Percentiles rank a stretch among this genome's conserved stretches.
Evolutionary conservation across 1,140 invertebrate genomes (phyloP).

Genomic region (Cepaea nemoralis): DNA sequence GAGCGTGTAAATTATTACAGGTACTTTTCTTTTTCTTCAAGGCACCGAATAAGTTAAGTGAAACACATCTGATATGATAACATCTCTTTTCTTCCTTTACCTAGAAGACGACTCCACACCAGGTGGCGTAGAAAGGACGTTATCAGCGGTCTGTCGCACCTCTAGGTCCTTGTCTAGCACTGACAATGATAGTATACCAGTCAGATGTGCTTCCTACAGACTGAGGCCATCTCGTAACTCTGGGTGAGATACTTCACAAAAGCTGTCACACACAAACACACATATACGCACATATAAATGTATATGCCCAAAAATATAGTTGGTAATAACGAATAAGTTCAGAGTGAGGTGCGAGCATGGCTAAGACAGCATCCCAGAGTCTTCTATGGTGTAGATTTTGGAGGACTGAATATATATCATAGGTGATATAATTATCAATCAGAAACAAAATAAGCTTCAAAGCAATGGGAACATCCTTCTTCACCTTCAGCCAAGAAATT

Average conservation of each 20-base stretch:
- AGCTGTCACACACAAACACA: not conserved
- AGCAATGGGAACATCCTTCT: too few species aligned
- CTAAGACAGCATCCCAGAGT: too few species aligned
- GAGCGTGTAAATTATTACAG: not conserved
- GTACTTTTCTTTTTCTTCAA: too few species aligned
- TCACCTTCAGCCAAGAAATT: too few species aligned
- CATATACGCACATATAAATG: not conserved
- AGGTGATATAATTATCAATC: too few species aligned
- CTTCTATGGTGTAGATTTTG: too few species aligned
- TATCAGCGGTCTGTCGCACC: not conserved
- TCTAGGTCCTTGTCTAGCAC: not conserved
- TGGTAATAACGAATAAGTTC: not conserved
- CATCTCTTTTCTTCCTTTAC: not conserved
- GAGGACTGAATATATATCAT: too few species aligned
- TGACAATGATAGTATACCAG: not conserved
- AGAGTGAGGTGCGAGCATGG: not conserved
- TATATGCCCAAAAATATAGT: not conserved
- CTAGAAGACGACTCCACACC: not conserved
- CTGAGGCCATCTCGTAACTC: not conserved
- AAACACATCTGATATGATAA: not conserved
- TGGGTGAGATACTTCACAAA: not conserved
- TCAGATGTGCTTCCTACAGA: not conserved
- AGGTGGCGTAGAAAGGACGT: not conserved
- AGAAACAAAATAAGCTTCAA: too few species aligned
- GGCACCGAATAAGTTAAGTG: too few species aligned